Evolutionary conservation across 2,113 vertebrate genomes (phyloP).

Genomic region (Carassius gibelio): DNA sequence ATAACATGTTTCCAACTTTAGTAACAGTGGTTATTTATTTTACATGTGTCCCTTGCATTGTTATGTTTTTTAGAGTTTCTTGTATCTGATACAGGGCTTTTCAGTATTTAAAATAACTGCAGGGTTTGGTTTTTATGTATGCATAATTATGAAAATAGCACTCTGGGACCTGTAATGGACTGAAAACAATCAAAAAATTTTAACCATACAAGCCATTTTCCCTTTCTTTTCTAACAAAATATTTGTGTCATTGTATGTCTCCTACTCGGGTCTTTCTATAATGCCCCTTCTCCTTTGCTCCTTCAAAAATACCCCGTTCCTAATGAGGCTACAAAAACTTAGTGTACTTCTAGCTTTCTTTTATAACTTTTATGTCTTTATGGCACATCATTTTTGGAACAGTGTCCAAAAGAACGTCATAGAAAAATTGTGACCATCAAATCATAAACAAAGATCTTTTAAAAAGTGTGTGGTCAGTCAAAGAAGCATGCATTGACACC

Average conservation of each 20-base stretch:
- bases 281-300: not conserved
- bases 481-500: slow-evolving; percentile 52
- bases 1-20: not conserved
- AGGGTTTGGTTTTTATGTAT: not conserved
- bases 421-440: slow-evolving; percentile 10
- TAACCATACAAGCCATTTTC: not conserved
- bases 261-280: not conserved
- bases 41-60: not conserved
- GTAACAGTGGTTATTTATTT: not conserved
- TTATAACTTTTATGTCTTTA: slow-evolving; percentile 17
- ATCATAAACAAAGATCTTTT: slow-evolving; percentile 14
- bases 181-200: not conserved
- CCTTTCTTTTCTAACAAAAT: slow-evolving; percentile 31
- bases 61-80: not conserved
- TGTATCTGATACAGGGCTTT: not conserved
- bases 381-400: slow-evolving; percentile 29
- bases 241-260: slow-evolving; percentile 18
- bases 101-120: not conserved
- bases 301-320: slow-evolving; percentile 19
- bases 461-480: slow-evolving; percentile 25
- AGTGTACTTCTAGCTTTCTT: not conserved
- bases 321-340: slow-evolving; percentile 16
- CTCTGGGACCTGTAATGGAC: not conserved
- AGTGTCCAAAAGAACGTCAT: slow-evolving; percentile 17
- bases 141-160: slow-evolving; percentile 24